These are phyloP conservation scores for Conus ventricosus DNA, from an alignment of 1,140 invertebrate species.

Conservation along the genomic window DNA sequence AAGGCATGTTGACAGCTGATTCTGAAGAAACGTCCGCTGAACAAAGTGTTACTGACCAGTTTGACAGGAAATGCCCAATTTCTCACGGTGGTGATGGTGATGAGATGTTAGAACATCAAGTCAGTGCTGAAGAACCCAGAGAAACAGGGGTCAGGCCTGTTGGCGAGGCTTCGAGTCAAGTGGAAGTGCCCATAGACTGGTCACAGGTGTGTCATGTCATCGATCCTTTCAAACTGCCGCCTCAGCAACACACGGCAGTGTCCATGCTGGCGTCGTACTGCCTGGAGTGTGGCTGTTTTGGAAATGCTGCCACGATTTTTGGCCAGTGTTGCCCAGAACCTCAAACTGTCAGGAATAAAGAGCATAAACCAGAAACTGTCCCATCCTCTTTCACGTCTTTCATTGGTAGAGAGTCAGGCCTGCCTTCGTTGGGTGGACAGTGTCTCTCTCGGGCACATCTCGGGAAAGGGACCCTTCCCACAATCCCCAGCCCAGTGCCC, in stretches of 20 bases:
- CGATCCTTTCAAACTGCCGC: constrained; percentile 43
- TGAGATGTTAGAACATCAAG: neutral
- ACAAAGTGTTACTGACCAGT: neutral
- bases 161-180: neutral
- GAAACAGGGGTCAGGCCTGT: neutral
- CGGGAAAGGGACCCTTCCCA: neutral
- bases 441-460: neutral
- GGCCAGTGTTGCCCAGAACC: neutral
- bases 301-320: constrained; percentile 28
- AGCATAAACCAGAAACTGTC: neutral
- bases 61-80: neutral
- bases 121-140: neutral
- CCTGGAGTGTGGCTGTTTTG: constrained; percentile 43
- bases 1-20: neutral
- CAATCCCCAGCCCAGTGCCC: neutral
- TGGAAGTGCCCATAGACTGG: neutral
- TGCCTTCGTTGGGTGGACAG: neutral
- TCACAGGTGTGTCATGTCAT: constrained; percentile 17
- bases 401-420: neutral
- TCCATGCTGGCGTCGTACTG: constrained; percentile 41
- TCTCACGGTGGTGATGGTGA: neutral
- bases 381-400: neutral
- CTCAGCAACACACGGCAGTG: constrained; percentile 33
- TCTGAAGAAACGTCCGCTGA: neutral
- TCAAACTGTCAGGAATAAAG: neutral